Percentiles rank a stretch among this genome's conserved stretches.
Conservation (phyloP, 2,888 invertebrate genomes). For the Cryptophagus acutangulus region DNA sequence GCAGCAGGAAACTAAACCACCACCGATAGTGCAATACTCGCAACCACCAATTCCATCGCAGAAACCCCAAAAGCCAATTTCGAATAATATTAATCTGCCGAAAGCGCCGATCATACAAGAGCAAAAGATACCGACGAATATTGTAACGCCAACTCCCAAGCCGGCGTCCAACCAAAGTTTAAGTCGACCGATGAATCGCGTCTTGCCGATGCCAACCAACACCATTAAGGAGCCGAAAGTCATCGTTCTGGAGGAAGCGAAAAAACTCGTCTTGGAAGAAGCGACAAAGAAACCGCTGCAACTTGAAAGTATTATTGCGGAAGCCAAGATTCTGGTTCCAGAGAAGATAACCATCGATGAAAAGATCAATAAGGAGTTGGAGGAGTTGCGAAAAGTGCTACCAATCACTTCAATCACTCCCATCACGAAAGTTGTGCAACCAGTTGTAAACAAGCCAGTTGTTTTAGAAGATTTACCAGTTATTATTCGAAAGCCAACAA, state of each 20-base stretch:
- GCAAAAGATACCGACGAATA: slow-evolving; percentile 65
- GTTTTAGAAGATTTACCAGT: neutral
- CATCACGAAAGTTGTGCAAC: slow-evolving; percentile 4
- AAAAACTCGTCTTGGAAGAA: slow-evolving; percentile 49
- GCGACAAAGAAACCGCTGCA: slow-evolving; percentile 48
- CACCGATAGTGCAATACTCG: slow-evolving; percentile 18
- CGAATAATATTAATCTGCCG: slow-evolving; percentile 58
- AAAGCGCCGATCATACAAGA: slow-evolving; percentile 53
- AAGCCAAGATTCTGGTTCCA: neutral
- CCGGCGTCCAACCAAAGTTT: slow-evolving; percentile 38
- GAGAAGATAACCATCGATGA: neutral
- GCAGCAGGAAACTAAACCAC: slow-evolving; percentile 16
- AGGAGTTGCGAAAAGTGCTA: slow-evolving; percentile 4
- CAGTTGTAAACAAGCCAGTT: neutral
- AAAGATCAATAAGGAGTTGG: slow-evolving; percentile 7
- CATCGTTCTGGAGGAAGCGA: slow-evolving; percentile 46
- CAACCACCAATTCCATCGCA: slow-evolving; percentile 30
- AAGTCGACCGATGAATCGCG: slow-evolving; percentile 72
- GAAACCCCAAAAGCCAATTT: slow-evolving; percentile 7
- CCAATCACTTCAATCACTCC: too few relatives aligned
- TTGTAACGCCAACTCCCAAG: slow-evolving; percentile 64
- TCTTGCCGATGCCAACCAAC: slow-evolving; percentile 69
- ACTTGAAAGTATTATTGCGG: neutral
- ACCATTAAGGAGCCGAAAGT: slow-evolving; percentile 51
- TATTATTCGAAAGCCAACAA: neutral